Conservation (phyloP, 2,888 invertebrate species). For the Acrobasis suavella region DNA sequence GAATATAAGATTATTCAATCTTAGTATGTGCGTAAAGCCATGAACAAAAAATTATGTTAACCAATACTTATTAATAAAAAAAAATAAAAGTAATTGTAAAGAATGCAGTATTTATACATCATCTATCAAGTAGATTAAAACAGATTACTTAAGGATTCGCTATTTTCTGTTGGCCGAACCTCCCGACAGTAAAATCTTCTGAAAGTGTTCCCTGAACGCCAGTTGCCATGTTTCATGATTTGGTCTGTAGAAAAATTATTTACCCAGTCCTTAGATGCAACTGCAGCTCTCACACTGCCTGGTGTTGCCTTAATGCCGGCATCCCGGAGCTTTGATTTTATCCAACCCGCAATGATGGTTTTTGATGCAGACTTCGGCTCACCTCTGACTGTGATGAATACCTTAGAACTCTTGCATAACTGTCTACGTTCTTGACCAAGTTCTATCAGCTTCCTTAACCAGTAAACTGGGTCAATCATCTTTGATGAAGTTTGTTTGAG, state of each 20-base stretch:
- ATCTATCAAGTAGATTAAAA: not conserved
- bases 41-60: too few species aligned
- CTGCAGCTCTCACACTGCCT: constrained; percentile 8
- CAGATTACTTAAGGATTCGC: not conserved
- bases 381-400: not conserved
- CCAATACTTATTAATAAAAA: too few species aligned
- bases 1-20: too few species aligned
- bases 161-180: not conserved
- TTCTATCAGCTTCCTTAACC: constrained; percentile 12
- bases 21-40: too few species aligned
- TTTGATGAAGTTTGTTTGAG: not conserved
- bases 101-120: too few species aligned
- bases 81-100: too few species aligned
- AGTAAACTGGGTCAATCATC: constrained; percentile 8
- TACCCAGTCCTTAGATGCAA: constrained; percentile 2
- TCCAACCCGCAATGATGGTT: not conserved
- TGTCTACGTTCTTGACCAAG: not conserved
- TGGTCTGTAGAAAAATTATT: constrained; percentile 4
- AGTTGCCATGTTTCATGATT: constrained; percentile 1
- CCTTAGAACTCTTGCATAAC: not conserved
- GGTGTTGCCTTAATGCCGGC: not conserved
- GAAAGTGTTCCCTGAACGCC: constrained; percentile 9
- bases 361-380: not conserved
- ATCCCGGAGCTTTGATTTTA: not conserved
- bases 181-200: not conserved